These are phyloP conservation scores for Lophius piscatorius DNA, from an alignment of 2,113 vertebrate species.

Conservation along the genomic window DNA sequence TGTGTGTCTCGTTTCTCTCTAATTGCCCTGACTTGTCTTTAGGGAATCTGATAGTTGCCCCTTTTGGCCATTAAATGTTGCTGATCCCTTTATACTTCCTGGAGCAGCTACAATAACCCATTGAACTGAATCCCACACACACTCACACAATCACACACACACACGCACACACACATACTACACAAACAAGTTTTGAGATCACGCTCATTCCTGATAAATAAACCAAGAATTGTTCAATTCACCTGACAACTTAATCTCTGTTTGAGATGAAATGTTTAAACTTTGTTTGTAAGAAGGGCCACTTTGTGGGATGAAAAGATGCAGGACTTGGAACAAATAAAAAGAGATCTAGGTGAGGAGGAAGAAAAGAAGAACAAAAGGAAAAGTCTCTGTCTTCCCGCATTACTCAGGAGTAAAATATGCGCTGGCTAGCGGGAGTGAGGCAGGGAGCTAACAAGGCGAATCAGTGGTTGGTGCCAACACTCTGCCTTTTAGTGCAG, in stretches of 20 bases:
- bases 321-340: not conserved
- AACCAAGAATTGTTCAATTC: conserved; percentile 7
- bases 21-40: conserved; percentile 57
- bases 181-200: conserved; percentile 14
- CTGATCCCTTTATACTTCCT: conserved; percentile 68
- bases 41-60: conserved; percentile 61
- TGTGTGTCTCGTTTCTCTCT: conserved; percentile 32
- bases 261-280: conserved; percentile 28
- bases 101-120: conserved; percentile 51
- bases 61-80: conserved; percentile 50
- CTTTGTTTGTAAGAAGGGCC: conserved; percentile 17
- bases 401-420: conserved; percentile 67
- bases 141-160: conserved; percentile 12
- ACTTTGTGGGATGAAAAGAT: conserved; percentile 35
- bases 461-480: conserved; percentile 55
- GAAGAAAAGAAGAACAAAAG: conserved; percentile 34
- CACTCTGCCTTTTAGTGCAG: conserved; percentile 54
- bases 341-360: not conserved
- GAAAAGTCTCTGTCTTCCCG: conserved; percentile 37
- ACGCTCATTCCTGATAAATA: conserved; percentile 1
- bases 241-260: conserved; percentile 36
- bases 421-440: conserved; percentile 33
- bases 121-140: conserved; percentile 23
- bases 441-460: conserved; percentile 57
- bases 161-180: conserved; percentile 21